Base-by-base conservation (phyloP, 2,113 vertebrate genomes). In the Calidris pugnax region DNA sequence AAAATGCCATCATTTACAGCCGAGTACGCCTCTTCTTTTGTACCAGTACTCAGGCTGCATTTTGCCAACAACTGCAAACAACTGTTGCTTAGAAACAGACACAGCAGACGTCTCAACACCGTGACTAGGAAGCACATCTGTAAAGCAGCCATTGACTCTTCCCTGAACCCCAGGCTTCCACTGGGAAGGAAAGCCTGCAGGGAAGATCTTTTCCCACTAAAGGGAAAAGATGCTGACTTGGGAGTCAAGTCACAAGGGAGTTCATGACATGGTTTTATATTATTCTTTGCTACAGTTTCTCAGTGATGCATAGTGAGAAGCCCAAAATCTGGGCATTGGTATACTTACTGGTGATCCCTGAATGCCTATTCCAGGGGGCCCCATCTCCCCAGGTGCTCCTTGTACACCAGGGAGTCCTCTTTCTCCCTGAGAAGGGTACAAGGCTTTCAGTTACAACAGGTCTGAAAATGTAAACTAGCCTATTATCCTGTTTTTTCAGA, bases 371-470 rank as follows among this genome's bases (percentile, higher is more conserved):
- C 99, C 99, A 66, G 98, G 98, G 39, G 99, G 98, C 2, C 99
- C 99, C 86, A 97, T 98, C 75, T 99, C 99, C 50, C 99, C 99
- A 9, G 98, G 98, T 37, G 98, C 97, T 82, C 99, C 99, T 19
- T 99, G 98, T 50, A 99, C 90, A 48, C 99, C 99, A 24, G 99
- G 99, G 2, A 99, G 97, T 33, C 99, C 99, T 98, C 99, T 97
- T 95, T 99, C 99, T 16, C 99, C 99, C 99, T 99, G 94, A 80
- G 62, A 86, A 92, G 32, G 21, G 73, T 48, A 79, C n/a, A 97
- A 76, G 37, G 12, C 16, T 78, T 93, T 87, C 43, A 22, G 60
- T 97, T 55, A 97, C 27, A 82, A n/a, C 7, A 62, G 15, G 27
- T 47, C 35, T 55, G 32, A 79, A 91, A 85, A 87, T 9, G 9